Conservation (phyloP, 2,888 invertebrate genomes). For the Volucella inflata region DNA sequence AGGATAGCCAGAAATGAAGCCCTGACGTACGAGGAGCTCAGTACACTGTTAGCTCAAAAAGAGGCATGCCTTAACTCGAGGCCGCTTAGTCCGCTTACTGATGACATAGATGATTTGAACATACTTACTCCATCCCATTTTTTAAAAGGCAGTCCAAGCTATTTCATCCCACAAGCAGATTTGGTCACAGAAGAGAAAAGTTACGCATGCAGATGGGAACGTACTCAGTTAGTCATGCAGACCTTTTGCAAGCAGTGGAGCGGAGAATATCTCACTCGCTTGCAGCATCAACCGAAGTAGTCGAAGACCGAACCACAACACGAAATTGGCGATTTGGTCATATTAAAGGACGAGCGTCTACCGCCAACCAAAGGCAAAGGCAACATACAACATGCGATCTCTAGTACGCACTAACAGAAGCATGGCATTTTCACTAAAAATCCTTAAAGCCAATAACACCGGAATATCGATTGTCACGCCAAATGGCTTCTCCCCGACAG, state of each 20-base stretch:
- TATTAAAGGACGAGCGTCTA: conserved; percentile 1
- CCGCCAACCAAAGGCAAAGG: background rate
- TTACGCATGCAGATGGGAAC: conserved; percentile 1
- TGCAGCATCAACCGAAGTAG: conserved; percentile 6
- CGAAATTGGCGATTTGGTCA: conserved; percentile 5
- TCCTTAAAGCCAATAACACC: too few species aligned
- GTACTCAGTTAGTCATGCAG: conserved; percentile 3
- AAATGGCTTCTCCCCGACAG: too few species aligned
- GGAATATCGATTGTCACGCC: too few species aligned
- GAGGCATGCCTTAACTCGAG: conserved; percentile 12
- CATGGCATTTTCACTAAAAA: too few species aligned
- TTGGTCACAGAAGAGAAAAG: conserved; percentile 7
- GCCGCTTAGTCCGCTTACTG: background rate
- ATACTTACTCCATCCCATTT: conserved; percentile 15
- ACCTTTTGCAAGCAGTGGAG: conserved; percentile 28
- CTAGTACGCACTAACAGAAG: too few species aligned
- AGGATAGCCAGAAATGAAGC: too few species aligned
- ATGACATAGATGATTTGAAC: conserved; percentile 7
- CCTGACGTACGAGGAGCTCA: conserved; percentile 10
- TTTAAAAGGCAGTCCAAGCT: background rate
- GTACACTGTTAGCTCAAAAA: conserved; percentile 2
- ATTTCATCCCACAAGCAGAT: background rate
- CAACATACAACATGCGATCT: too few species aligned
- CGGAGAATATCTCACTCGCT: conserved; percentile 21
- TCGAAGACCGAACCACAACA: too few species aligned